Base-by-base conservation (phyloP, 2,888 invertebrate species). In the Athrips mouffetella region DNA sequence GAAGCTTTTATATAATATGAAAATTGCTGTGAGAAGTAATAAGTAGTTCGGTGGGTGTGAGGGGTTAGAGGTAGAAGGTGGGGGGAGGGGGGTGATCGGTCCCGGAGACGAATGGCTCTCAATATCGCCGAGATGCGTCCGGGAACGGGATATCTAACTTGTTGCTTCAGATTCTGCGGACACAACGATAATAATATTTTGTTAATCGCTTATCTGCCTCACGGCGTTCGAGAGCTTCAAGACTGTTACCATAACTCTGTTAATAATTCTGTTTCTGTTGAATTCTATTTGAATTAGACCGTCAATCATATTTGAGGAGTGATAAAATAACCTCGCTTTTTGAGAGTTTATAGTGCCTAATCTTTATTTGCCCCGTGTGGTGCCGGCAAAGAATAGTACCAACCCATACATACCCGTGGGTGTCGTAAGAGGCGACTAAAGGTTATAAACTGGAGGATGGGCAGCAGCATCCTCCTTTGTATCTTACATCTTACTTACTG, bases 131-230 rank as follows among this genome's bases (percentile, higher is more conserved):
- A 69, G 76, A 72, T 70, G 70, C 73, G 74, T 71, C 73, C 75
- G 71, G 70, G 66, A 63, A 67, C 73, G 75, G 73, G 74, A 75
- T 69, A 62, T 69, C 70, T 73, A 66, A 83, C 85, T 83, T 86
- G 85, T 85, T 86, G 85, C 85, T 77, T 70, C 73, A 55, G 54
- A 59, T 59, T 62, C 60, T 60, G 66, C 68, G 16, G 46, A 40
- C 40, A 31, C 31, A 21, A 18, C 16, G 35, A 45, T 31, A 45
- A 33, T 45, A 45, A 45, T 33, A 21, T 45, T 33, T 23, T 33
- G n/a, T 21, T 21, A 37, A 37, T 37, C 18, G 21, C 18, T 37
- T 15, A 35, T 35, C 37, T n/a, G 37, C 21, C 37, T 20, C 37
- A 11, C 21, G 37, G 21, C 37, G 37, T 37, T 37, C 13, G 37